Percentiles rank a stretch among this genome's conserved stretches.
phyloP scores from a whole-genome alignment of 92 coral and sea anemone genomes.

The Epizoanthus illoricatus region DNA sequence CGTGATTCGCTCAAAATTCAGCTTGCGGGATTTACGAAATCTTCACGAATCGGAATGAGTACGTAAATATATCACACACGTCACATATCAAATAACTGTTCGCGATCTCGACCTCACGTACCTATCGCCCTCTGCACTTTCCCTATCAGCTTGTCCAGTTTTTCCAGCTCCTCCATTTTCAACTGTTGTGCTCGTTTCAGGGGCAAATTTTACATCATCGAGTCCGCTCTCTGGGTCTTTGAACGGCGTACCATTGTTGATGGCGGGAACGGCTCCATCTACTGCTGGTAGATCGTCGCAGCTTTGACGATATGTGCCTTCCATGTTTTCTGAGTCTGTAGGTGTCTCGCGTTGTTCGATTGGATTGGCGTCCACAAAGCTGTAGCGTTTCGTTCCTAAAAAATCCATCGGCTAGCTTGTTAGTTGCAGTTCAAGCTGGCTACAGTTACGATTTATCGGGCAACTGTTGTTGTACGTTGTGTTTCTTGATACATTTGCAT shows the following conservation, averaged over 20 bases:
- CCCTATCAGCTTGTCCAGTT: not conserved
- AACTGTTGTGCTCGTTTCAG: not conserved
- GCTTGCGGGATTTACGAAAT: too few species aligned
- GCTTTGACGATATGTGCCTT: slow-evolving; percentile 12
- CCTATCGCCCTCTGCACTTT: not conserved
- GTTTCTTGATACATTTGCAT: not conserved
- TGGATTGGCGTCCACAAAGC: slow-evolving; percentile 16
- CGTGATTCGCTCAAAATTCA: too few species aligned
- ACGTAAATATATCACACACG: too few species aligned
- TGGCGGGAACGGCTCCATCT: not conserved
- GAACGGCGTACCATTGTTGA: not conserved
- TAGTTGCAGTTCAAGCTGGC: not conserved
- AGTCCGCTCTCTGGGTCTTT: not conserved
- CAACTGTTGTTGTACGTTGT: too few species aligned
- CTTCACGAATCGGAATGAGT: too few species aligned
- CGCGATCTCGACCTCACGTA: not conserved
- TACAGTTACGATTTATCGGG: too few species aligned
- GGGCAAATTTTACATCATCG: slow-evolving; percentile 19
- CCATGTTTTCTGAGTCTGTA: not conserved
- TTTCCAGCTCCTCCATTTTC: slow-evolving; percentile 2
- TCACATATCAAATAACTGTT: too few species aligned
- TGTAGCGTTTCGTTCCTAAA: slow-evolving; percentile 38
- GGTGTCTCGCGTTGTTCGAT: slow-evolving; percentile 12
- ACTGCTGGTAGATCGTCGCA: not conserved
- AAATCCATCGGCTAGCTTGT: not conserved